Evolutionary conservation across 2,888 invertebrate genomes (phyloP), one percentile per base, ranked within the genome.

Genomic region (Steinernema hermaphroditum): DNA sequence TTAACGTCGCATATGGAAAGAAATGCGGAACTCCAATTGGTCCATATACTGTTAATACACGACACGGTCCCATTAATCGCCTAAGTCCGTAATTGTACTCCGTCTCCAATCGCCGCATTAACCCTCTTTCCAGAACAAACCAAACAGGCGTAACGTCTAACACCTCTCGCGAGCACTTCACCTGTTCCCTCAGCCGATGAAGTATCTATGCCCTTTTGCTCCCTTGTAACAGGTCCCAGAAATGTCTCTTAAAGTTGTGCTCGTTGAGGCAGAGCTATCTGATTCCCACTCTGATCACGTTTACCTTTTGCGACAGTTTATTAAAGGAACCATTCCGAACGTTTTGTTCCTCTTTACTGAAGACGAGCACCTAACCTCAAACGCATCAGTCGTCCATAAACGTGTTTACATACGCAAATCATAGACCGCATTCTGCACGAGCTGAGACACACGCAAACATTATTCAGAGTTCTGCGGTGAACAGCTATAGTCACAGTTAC

Each of bases 31-130:
- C 16, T 19, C 22, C 16, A 46, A 46, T 19, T 46, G 6, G 16
- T 46, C 46, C 16, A n/a, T n/a, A n/a, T n/a, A n/a, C n/a, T n/a
- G n/a, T n/a, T n/a, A n/a, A n/a, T n/a, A n/a, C n/a, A n/a, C 16
- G n/a, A 16, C 4, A 16, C 46, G 22, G 16, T 29, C 32, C 62
- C 32, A 29, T 19, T n/a, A 6, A 27, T 62, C 62, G 16, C 14
- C 9, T 32, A 16, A 62, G 29, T 62, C 62, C 19, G 34, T 29
- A 62, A 62, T 62, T 62, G 19, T 32, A 62, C 16, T 34, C 14
- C 62, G 62, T 32, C 12, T 24, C 14, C 62, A 62, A 16, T 8
- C 16, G 29, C 62, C 16, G 62, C 27, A 62, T 62, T 62, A 62
- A 62, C 62, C 62, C 32, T 62, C 16, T 32, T 62, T n/a, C 62